Evolutionary conservation across 2,797 vertebrate species (phyloP).

Genomic region (Dallia pectoralis): DNA sequence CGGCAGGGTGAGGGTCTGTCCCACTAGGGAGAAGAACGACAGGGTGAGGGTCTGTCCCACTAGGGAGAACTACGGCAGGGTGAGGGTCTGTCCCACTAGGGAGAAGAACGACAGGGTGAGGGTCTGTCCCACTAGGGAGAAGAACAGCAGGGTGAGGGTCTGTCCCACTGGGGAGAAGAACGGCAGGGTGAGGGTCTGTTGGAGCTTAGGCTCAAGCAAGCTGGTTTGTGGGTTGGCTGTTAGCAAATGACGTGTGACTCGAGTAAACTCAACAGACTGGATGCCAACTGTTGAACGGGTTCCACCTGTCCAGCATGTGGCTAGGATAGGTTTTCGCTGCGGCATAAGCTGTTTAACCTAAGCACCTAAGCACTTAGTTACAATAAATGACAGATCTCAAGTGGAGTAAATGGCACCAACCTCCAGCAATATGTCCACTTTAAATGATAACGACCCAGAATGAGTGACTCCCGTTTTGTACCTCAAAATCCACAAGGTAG

Average conservation of each 20-base stretch:
- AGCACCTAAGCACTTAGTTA: background rate
- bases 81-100: slow-evolving; percentile 54
- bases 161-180: slow-evolving; percentile 27
- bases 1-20: too few relatives aligned
- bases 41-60: slow-evolving; percentile 51
- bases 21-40: too few relatives aligned
- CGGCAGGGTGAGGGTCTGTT: slow-evolving; percentile 29
- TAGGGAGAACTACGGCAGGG: too few relatives aligned
- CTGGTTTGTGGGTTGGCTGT: background rate
- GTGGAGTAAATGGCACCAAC: background rate
- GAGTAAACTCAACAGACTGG: slow-evolving; percentile 39
- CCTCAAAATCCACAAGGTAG: background rate
- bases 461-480: background rate
- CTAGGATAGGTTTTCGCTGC: slow-evolving; percentile 48
- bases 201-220: background rate
- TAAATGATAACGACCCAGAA: background rate
- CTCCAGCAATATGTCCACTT: slow-evolving; percentile 1
- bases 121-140: slow-evolving; percentile 54
- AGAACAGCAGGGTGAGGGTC: too few relatives aligned
- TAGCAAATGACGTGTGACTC: slow-evolving; percentile 46
- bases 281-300: slow-evolving; percentile 53
- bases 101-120: too few relatives aligned
- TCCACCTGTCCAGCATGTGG: slow-evolving; percentile 36
- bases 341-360: too few relatives aligned
- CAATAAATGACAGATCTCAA: background rate